Conservation (phyloP, 2,113 vertebrate genomes). For the Geococcyx californianus region DNA sequence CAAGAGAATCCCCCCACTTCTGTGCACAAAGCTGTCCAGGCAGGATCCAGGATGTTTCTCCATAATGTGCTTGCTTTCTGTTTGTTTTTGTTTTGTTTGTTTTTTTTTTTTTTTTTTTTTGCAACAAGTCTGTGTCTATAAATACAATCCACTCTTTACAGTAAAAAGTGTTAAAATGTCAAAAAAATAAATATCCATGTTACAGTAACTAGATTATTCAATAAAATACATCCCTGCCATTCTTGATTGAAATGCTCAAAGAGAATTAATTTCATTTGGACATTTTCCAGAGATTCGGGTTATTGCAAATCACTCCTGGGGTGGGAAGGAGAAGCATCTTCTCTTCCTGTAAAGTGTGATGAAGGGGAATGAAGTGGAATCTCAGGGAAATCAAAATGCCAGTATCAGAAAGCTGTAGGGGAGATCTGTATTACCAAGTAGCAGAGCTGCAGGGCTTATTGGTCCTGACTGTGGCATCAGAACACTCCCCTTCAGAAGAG, state of each 20-base stretch:
- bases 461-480: constrained; percentile 94
- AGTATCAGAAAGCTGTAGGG: constrained; percentile 28
- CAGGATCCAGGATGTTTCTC: constrained; percentile 62
- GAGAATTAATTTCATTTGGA: constrained; percentile 80
- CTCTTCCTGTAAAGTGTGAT: constrained; percentile 65
- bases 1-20: constrained; percentile 28
- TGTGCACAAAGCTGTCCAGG: constrained; percentile 42
- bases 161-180: constrained; percentile 87
- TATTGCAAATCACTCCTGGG: constrained; percentile 84
- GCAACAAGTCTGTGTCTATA: constrained; percentile 75
- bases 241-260: constrained; percentile 87
- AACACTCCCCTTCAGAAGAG: constrained; percentile 95
- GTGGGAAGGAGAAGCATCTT: constrained; percentile 66
- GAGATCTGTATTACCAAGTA: constrained; percentile 86
- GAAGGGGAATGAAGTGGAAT: constrained; percentile 63
- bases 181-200: constrained; percentile 94
- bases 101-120: constrained; percentile 66
- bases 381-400: constrained; percentile 62
- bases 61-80: constrained; percentile 60
- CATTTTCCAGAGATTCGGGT: constrained; percentile 78
- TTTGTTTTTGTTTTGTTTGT: constrained; percentile 4
- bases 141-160: constrained; percentile 80
- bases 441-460: constrained; percentile 90
- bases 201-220: constrained; percentile 91
- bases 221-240: constrained; percentile 97